Conservation (phyloP, 2,797 vertebrate species). For the Periparus ater region DNA sequence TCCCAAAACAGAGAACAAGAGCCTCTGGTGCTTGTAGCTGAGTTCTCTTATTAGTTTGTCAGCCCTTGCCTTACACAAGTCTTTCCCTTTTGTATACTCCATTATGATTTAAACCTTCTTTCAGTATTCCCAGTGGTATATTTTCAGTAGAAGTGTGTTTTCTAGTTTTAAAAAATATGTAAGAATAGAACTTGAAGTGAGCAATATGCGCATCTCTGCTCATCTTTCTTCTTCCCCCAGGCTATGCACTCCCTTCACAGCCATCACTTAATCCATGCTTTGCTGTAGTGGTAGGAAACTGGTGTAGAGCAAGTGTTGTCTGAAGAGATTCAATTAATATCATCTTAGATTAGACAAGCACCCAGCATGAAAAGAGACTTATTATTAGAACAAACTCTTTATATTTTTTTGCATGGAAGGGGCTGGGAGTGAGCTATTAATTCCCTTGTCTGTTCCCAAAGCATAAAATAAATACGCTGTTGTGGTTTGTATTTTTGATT, state of each 20-base stretch:
- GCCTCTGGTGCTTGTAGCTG: not conserved
- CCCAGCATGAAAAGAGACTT: not conserved
- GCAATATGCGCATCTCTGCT: not conserved
- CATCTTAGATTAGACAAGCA: not conserved
- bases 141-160: not conserved
- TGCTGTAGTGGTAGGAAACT: not conserved
- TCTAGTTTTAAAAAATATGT: not conserved
- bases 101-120: not conserved
- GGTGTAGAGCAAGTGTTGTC: not conserved
- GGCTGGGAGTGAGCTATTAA: not conserved
- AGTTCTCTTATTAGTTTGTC: slow-evolving; percentile 8
- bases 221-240: not conserved
- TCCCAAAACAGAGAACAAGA: not conserved
- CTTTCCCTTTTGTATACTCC: not conserved
- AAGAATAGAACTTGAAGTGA: not conserved
- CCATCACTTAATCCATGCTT: not conserved
- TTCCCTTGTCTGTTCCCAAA: not conserved
- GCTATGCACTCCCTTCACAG: not conserved
- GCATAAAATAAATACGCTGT: not conserved
- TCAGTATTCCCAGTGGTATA: not conserved
- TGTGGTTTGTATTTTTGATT: slow-evolving; percentile 1
- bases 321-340: not conserved
- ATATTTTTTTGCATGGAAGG: not conserved
- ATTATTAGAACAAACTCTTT: not conserved
- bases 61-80: not conserved